Conservation (phyloP, 2,113 vertebrate genomes). For the Leptodactylus fuscus region DNA sequence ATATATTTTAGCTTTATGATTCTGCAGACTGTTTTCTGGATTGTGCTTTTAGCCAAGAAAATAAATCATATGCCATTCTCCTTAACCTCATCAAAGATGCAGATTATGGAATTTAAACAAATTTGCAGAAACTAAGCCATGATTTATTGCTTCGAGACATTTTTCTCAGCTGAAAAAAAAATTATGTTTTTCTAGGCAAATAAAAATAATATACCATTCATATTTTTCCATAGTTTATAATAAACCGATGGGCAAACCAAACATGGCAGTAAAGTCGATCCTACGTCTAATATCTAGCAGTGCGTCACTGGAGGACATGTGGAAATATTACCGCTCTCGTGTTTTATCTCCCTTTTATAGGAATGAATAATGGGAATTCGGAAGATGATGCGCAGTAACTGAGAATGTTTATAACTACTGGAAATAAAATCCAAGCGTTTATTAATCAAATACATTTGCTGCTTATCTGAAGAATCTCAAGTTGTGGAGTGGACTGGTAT, state of each 20-base stretch:
- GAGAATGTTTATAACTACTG: slow-evolving; percentile 49
- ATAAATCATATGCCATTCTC: background rate
- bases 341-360: background rate
- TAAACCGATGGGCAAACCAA: slow-evolving; percentile 9
- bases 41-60: background rate
- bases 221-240: slow-evolving; percentile 7
- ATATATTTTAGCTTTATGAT: background rate
- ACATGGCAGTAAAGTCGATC: slow-evolving; percentile 20
- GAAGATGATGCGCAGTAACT: background rate
- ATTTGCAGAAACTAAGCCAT: background rate
- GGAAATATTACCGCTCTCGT: background rate
- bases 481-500: slow-evolving; percentile 26
- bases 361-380: background rate
- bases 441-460: slow-evolving; percentile 41
- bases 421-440: slow-evolving; percentile 32
- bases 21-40: slow-evolving; percentile 13
- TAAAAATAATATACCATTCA: slow-evolving; percentile 38
- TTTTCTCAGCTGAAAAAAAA: slow-evolving; percentile 32
- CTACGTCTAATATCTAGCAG: background rate
- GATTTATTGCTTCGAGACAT: slow-evolving; percentile 5
- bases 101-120: background rate
- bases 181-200: background rate
- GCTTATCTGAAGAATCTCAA: slow-evolving; percentile 18
- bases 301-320: slow-evolving; percentile 3
- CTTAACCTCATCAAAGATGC: background rate